Conservation (phyloP, 2,797 vertebrate genomes). For the Mionectes olivaceus region DNA sequence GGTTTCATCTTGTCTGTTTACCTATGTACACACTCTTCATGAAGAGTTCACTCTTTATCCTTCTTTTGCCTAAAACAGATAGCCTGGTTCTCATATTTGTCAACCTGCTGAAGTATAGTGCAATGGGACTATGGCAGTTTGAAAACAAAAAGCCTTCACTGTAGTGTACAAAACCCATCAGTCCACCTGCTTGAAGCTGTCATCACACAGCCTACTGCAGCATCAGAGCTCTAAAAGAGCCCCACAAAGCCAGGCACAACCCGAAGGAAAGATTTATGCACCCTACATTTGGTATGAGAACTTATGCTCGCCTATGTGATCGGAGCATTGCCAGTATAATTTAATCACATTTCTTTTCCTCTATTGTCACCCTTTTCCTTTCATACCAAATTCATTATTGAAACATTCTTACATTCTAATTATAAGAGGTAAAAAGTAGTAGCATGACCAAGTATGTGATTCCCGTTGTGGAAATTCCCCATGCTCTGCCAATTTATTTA, state of each 20-base stretch:
- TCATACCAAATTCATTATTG: conserved; percentile 45
- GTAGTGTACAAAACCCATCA: conserved; percentile 54
- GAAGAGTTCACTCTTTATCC: conserved; percentile 42
- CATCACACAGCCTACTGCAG: conserved; percentile 41
- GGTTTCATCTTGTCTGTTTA: conserved; percentile 43
- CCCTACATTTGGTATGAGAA: conserved; percentile 37
- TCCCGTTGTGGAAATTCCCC: neutral
- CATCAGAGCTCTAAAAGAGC: conserved; percentile 48
- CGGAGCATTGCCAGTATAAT: neutral
- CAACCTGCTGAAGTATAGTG: conserved; percentile 42
- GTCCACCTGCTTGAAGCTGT: conserved; percentile 25
- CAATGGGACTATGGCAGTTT: conserved; percentile 49
- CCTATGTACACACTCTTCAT: neutral
- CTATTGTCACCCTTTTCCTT: conserved; percentile 30
- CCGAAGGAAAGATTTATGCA: conserved; percentile 48
- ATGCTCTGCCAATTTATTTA: neutral
- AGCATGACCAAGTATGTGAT: neutral
- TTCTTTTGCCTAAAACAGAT: conserved; percentile 62
- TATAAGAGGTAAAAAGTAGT: neutral
- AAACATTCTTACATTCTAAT: conserved; percentile 1
- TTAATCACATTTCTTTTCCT: conserved; percentile 23
- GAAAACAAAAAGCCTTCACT: conserved; percentile 57
- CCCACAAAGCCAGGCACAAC: conserved; percentile 45
- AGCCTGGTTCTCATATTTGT: conserved; percentile 49
- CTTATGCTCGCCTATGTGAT: conserved; percentile 17